Conservation (phyloP, 2,888 invertebrate genomes). For the Plebejus anna region DNA sequence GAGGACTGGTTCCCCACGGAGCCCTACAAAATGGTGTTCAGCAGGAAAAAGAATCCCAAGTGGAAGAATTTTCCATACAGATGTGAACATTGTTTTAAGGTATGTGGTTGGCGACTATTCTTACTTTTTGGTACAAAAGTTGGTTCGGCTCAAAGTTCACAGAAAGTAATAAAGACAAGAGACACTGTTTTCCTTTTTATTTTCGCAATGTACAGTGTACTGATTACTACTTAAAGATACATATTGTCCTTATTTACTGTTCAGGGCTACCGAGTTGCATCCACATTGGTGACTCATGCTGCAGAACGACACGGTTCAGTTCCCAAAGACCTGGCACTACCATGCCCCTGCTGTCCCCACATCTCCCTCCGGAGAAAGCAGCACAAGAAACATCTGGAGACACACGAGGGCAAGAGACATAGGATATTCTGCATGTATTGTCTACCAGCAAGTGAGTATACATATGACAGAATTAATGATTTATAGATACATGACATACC, state of each 20-base stretch:
- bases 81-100: slow-evolving; percentile 72
- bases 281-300: slow-evolving; percentile 59
- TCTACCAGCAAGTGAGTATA: slow-evolving; percentile 56
- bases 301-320: slow-evolving; percentile 61
- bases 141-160: too few relatives aligned
- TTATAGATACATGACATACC: background rate
- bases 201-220: too few relatives aligned
- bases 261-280: slow-evolving; percentile 69
- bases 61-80: slow-evolving; percentile 70
- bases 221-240: too few relatives aligned
- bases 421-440: slow-evolving; percentile 69
- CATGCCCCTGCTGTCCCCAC: slow-evolving; percentile 72
- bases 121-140: background rate
- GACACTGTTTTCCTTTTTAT: too few relatives aligned
- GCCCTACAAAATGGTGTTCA: slow-evolving; percentile 70
- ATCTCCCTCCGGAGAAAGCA: slow-evolving; percentile 64
- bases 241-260: too few relatives aligned
- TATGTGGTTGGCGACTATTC: slow-evolving; percentile 35
- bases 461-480: background rate
- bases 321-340: slow-evolving; percentile 55
- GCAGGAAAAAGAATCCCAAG: slow-evolving; percentile 71
- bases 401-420: slow-evolving; percentile 54
- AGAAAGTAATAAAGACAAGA: too few relatives aligned
- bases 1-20: slow-evolving; percentile 70
- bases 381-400: slow-evolving; percentile 65